Evolutionary conservation across 2,113 vertebrate genomes (phyloP), one percentile per base, ranked within the genome.

Genomic region (Bambusicola thoracicus): DNA sequence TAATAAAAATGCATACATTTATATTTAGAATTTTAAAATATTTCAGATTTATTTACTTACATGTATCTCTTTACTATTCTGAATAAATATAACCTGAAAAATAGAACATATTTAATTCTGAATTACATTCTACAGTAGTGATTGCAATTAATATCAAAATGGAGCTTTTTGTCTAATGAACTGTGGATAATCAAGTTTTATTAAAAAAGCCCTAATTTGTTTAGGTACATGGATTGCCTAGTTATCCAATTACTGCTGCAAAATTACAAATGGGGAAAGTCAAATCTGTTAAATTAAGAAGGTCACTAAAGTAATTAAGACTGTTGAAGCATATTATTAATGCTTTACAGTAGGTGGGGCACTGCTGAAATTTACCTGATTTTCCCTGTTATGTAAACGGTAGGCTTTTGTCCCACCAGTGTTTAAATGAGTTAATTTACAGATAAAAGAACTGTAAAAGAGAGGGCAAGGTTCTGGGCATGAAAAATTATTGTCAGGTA

Each of bases 261-360:
- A 97, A 98, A 97, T 97, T 98, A 96, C 93, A 94, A 97, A 96
- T 76, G 67, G 66, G 87, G 68, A 96, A 97, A 96, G 94, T 97
- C 94, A 92, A 97, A 97, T 97, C 92, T 97, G 94, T 95, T 97
- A 97, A 97, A 97, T 97, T 97, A 97, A 91, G 87, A 96, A 97
- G 95, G 96, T 97, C 97, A 97, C 94, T 95, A 87, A 97, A 97
- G 94, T 97, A 97, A 98, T 97, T 98, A 98, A 97, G 97, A 97
- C 85, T 97, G 91, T 74, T 98, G 96, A 97, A 97, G 96, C 97
- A 97, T 97, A 97, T 96, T 97, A 97, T 97, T 97, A 98, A 97
- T 97, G 93, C 89, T 93, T 96, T 96, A 89, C 24, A 80, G 58
- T 83, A 92, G 89, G 97, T 49, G 72, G 65, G 90, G 90, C 38